Conservation (phyloP, 2,113 vertebrate species). For the Stegostoma tigrinum region DNA sequence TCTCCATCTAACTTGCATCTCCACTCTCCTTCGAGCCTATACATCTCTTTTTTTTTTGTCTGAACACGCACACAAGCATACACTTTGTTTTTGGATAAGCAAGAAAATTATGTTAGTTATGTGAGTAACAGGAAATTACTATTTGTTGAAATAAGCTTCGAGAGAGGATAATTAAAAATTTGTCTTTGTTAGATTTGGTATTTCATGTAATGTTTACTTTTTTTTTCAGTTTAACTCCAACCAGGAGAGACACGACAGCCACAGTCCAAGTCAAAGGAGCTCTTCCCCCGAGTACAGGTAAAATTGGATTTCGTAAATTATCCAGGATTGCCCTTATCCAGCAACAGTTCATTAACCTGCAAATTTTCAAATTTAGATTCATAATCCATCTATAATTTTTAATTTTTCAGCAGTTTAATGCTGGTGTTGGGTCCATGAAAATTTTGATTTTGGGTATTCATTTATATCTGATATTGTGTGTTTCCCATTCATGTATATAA, state of each 20-base stretch:
- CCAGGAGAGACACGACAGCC: slow-evolving; percentile 54
- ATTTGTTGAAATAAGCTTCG: background rate
- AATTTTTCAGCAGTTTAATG: background rate
- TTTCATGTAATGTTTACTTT: slow-evolving; percentile 27
- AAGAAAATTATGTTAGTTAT: background rate
- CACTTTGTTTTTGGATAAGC: background rate
- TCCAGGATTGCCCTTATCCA: background rate
- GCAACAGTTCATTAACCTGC: background rate
- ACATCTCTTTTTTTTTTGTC: background rate
- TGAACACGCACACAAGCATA: no score
- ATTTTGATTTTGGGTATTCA: background rate
- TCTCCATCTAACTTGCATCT: background rate
- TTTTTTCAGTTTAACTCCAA: slow-evolving; percentile 55
- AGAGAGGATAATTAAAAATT: background rate
- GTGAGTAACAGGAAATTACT: background rate
- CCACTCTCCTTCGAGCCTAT: background rate
- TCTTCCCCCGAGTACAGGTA: slow-evolving; percentile 69
- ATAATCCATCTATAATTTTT: background rate
- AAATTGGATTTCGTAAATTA: background rate
- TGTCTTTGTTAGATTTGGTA: background rate
- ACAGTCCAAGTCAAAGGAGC: slow-evolving; percentile 49
- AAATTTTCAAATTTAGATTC: background rate
- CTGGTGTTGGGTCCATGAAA: background rate
- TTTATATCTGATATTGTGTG: background rate
- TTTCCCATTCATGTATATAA: background rate